Evolutionary conservation across 1,140 invertebrate genomes (phyloP).

Genomic region (Paracyclopina nana): DNA sequence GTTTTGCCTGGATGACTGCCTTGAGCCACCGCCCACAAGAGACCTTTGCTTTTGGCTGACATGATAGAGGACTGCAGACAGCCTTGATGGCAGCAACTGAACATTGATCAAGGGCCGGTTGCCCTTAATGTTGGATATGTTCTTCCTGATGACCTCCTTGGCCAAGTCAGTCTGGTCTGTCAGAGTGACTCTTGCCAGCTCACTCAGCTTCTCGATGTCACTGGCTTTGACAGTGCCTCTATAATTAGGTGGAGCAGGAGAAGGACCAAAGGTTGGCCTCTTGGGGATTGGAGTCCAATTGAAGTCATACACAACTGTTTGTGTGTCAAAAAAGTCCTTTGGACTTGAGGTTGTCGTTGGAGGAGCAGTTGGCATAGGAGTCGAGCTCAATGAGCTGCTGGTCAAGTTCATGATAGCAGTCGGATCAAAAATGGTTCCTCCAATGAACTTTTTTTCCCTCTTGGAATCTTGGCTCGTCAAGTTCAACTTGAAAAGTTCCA

Average conservation of each 20-base stretch:
- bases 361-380: background rate
- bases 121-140: background rate
- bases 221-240: background rate
- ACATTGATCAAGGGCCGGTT: background rate
- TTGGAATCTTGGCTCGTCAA: background rate
- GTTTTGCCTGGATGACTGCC: background rate
- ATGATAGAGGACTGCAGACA: background rate
- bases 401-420: too few relatives aligned
- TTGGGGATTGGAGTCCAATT: slow-evolving; percentile 1
- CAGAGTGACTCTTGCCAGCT: background rate
- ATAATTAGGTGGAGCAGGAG: background rate
- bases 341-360: background rate
- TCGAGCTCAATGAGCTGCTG: background rate
- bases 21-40: background rate
- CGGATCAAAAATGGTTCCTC: too few relatives aligned
- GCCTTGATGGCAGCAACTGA: background rate
- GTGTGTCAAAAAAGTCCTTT: too few relatives aligned
- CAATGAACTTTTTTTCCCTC: too few relatives aligned
- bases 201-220: background rate
- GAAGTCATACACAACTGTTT: background rate
- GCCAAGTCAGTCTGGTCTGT: background rate
- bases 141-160: background rate
- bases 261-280: background rate
- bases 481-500: background rate
- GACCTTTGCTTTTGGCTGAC: background rate